Evolutionary conservation across 2,888 invertebrate species (phyloP).

Genomic region (Epirrhoe alternata): DNA sequence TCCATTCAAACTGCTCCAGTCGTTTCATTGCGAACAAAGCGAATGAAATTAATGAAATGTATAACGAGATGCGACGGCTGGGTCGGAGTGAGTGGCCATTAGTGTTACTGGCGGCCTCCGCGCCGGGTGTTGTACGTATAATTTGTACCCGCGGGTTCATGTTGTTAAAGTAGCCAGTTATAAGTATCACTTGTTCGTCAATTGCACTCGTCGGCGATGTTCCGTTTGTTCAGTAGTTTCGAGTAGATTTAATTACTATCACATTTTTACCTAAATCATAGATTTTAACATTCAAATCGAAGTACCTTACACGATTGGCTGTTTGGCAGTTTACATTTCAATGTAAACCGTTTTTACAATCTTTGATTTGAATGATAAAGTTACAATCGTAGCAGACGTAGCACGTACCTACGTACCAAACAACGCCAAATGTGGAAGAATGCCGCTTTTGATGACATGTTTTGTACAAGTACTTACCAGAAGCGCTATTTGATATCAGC

Average conservation of each 20-base stretch:
- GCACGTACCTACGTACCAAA: conserved; percentile 52
- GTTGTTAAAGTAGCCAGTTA: conserved; percentile 81
- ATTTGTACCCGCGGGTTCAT: conserved; percentile 73
- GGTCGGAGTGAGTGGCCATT: conserved; percentile 27
- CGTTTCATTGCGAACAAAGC: not conserved
- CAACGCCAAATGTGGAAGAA: conserved; percentile 35
- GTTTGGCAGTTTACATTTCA: conserved; percentile 5
- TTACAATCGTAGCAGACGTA: conserved; percentile 54
- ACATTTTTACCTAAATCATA: conserved; percentile 54
- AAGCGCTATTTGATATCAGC: conserved; percentile 1
- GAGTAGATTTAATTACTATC: conserved; percentile 57
- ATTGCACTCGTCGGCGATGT: conserved; percentile 82
- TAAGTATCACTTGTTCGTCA: conserved; percentile 84
- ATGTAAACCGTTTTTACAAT: conserved; percentile 35
- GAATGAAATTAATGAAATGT: conserved; percentile 5
- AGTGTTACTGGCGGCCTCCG: conserved; percentile 48
- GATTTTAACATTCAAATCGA: conserved; percentile 53
- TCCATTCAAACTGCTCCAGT: conserved; percentile 27
- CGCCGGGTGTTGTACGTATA: conserved; percentile 66
- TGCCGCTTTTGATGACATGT: conserved; percentile 45
- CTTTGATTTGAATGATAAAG: conserved; percentile 55
- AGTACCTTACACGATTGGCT: conserved; percentile 41
- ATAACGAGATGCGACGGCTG: conserved; percentile 18
- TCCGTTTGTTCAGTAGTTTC: conserved; percentile 74
- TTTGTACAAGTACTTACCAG: conserved; percentile 8